phyloP scores from a whole-genome alignment of 2,888 invertebrate species.

The Cloeon dipterum region DNA sequence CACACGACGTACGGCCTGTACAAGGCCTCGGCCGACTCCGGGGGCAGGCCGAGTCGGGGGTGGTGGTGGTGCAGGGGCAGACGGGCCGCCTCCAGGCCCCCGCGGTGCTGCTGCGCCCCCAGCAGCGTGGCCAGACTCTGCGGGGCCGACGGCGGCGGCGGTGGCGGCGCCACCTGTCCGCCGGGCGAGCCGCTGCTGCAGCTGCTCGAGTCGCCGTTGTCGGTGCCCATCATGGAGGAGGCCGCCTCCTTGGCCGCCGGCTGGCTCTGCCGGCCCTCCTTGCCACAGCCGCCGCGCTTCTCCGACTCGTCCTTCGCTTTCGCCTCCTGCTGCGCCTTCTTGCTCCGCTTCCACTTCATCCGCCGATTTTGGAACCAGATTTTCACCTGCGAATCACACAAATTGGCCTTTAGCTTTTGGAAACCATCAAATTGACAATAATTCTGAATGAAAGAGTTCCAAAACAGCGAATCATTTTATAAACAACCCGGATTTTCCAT shows the following conservation, averaged over 20 bases:
- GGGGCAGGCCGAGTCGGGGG: conserved; percentile 2
- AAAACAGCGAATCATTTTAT: too few relatives aligned
- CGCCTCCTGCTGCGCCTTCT: conserved; percentile 82
- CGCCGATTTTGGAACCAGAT: conserved; percentile 98
- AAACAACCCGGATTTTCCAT: too few relatives aligned
- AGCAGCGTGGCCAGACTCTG: background rate
- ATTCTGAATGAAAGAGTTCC: too few relatives aligned
- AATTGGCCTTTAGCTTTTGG: background rate
- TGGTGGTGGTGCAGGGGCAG: background rate
- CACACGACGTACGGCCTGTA: conserved; percentile 25
- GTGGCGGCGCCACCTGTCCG: conserved; percentile 2
- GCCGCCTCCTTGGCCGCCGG: background rate
- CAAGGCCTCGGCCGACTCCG: conserved; percentile 16
- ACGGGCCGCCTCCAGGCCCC: conserved; percentile 6
- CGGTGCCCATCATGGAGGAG: conserved; percentile 3
- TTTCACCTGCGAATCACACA: conserved; percentile 60
- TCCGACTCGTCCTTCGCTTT: conserved; percentile 14
- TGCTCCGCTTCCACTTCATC: conserved; percentile 97
- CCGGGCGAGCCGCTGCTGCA: conserved; percentile 4
- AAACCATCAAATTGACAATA: too few relatives aligned
- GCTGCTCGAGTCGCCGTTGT: conserved; percentile 7
- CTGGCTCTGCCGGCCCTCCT: too few relatives aligned
- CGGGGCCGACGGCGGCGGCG: too few relatives aligned
- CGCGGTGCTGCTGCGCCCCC: conserved; percentile 9
- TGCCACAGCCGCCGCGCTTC: too few relatives aligned